These are phyloP conservation scores for Hanleya hanleyi DNA, from an alignment of 2,888 invertebrate genomes.

Conservation along the genomic window DNA sequence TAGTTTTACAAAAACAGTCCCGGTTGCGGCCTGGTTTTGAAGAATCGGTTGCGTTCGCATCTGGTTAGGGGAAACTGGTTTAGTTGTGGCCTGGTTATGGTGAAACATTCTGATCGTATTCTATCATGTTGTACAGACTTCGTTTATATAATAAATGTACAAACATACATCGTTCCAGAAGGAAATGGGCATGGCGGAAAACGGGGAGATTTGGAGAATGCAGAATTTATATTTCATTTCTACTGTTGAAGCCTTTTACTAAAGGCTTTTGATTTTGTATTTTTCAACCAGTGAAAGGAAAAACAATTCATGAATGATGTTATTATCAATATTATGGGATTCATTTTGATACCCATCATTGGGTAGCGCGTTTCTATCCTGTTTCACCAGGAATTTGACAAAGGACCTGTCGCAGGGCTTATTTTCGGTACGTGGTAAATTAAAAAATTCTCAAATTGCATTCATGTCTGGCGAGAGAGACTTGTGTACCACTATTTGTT, in stretches of 20 bases:
- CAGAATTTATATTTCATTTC: not conserved
- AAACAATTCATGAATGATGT: not conserved
- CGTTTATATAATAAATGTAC: not conserved
- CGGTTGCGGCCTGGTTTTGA: not conserved
- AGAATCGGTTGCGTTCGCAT: not conserved
- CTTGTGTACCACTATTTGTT: conserved; percentile 4
- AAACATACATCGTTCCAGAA: not conserved
- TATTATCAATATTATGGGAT: not conserved
- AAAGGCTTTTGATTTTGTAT: not conserved
- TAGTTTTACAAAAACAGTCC: no score
- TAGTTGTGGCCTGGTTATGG: not conserved
- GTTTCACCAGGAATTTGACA: not conserved
- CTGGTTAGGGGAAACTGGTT: not conserved
- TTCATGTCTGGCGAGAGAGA: conserved; percentile 7
- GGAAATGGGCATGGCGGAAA: no score
- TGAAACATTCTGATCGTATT: not conserved
- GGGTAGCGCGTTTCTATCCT: not conserved
- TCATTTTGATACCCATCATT: not conserved
- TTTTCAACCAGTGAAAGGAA: not conserved
- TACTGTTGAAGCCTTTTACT: not conserved
- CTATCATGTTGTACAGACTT: not conserved
- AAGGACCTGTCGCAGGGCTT: not conserved
- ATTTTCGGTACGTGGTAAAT: not conserved
- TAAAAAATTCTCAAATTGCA: conserved; percentile 3
- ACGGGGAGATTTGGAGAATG: no score